These are phyloP conservation scores for Morbakka virulenta DNA, from an alignment of 30 jellyfish, hydroid and myxozoan species.

Conservation along the genomic window DNA sequence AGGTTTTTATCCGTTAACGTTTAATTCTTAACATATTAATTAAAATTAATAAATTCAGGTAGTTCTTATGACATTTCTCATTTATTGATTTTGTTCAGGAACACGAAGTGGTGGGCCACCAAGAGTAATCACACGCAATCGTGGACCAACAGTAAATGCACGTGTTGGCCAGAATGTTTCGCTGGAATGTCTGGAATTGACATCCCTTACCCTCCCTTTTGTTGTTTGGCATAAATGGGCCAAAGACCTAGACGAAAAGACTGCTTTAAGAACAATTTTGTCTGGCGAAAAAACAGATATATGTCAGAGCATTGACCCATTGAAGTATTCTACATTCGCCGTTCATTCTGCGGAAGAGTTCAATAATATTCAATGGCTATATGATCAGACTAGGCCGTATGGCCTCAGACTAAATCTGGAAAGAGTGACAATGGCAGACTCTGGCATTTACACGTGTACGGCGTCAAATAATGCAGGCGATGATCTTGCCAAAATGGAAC, in stretches of 20 bases:
- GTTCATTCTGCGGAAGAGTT: background rate
- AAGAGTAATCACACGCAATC: slow-evolving; percentile 65
- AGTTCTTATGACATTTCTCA: background rate
- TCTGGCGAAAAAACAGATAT: slow-evolving; percentile 2
- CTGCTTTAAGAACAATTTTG: slow-evolving; percentile 36
- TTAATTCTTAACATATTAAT: no score
- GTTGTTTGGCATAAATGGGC: slow-evolving; percentile 83
- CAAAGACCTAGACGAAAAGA: slow-evolving; percentile 33
- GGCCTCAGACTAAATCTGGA: slow-evolving; percentile 70
- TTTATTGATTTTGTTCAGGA: slow-evolving; percentile 31
- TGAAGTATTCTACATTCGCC: slow-evolving; percentile 23
- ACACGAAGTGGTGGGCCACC: slow-evolving; percentile 92
- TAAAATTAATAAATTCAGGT: no score
- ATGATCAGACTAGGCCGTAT: slow-evolving; percentile 83
- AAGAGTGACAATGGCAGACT: slow-evolving; percentile 63
- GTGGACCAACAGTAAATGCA: slow-evolving; percentile 57
- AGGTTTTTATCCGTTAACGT: no score
- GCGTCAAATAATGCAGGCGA: slow-evolving; percentile 83
- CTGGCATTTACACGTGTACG: slow-evolving; percentile 86
- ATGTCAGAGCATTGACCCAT: slow-evolving; percentile 31
- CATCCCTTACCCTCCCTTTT: slow-evolving; percentile 75
- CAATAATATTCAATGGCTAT: slow-evolving; percentile 37
- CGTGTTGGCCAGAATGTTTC: slow-evolving; percentile 70
- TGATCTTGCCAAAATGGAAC: slow-evolving; percentile 65
- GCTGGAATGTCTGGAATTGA: slow-evolving; percentile 78